A percentile compares a stretch with the other conserved stretches of the same genome.
Conservation (phyloP, 2,797 vertebrate species). For the Ambastaia sidthimunki region DNA sequence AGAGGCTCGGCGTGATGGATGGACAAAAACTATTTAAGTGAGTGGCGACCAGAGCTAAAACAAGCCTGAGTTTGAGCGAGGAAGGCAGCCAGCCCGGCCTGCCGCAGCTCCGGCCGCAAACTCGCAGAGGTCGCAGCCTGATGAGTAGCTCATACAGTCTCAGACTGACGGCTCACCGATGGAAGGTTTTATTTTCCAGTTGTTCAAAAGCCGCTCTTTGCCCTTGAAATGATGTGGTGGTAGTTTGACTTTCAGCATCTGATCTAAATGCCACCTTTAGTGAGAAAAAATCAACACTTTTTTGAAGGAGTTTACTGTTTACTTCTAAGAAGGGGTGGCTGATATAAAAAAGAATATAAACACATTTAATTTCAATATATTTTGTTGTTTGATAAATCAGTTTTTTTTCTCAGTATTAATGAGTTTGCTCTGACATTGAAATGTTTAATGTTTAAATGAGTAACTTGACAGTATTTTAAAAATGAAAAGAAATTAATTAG, state of each 20-base stretch:
- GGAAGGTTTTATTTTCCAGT: constrained; percentile 29
- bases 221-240: constrained; percentile 17
- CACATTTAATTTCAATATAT: no score
- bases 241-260: constrained; percentile 36
- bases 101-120: constrained; percentile 52
- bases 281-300: constrained; percentile 8
- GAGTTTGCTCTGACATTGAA: no score
- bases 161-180: constrained; percentile 15
- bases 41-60: constrained; percentile 51
- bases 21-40: constrained; percentile 54
- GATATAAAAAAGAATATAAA: no score
- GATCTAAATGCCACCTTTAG: constrained; percentile 9
- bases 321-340: no score
- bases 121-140: constrained; percentile 40
- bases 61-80: constrained; percentile 49
- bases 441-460: no score
- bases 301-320: background rate
- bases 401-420: no score
- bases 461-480: no score
- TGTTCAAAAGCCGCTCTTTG: constrained; percentile 5
- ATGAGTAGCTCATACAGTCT: constrained; percentile 48
- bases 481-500: no score
- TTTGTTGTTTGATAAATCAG: no score
- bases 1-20: constrained; percentile 52
- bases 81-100: constrained; percentile 53